Evolutionary conservation across 2,888 invertebrate genomes (phyloP), one percentile per base, ranked within the genome.

Genomic region (Drosophila anceps): DNA sequence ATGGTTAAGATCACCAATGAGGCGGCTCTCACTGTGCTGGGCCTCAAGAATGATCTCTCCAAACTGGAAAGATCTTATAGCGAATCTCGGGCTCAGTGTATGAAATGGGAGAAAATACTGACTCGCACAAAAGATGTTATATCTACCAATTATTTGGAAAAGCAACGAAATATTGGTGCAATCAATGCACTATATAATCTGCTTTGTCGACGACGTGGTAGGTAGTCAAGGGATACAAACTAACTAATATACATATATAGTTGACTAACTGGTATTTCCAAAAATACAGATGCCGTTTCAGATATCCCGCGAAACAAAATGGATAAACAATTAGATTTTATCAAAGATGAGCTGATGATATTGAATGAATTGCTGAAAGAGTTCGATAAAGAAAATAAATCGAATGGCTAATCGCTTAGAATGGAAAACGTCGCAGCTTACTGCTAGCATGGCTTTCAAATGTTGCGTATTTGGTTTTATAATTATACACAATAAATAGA

Each of bases 1-100:
- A 93, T 93, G 91, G 81, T 93, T 1, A 91, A 91, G 61, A 78
- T 92, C 27, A 91, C 92, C 0, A 92, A 91, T 60, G 92, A 92
- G 35, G 93, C 93, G 0, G 90, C 91, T 1, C 76, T 92, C 1
- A 90, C 90, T 0, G 86, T 93, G 0, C 62, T 93, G 65, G 92
- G 93, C 0, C 79, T 93, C 1, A 92, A 92, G 51, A 93, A 92
- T 37, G 91, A 93, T 73, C 70, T 93, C 3, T 80, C 89, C 1
- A 83, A 87, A 29, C 66, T 93, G 62, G 92, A 93, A 58, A 79
- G 92, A 29, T 80, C 84, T 0, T 93, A 92, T 37, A 86, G 86
- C 31, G 64, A 87, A 4, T 91, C 92, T 1, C 84, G 82, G 4
- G 60, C 74, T 0, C 87, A 92, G 63, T 91, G 91, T 62, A 68